A percentile compares a stretch with the other conserved stretches of the same genome.
Conservation (phyloP, 2,797 vertebrate species). For the Epinephelus malabaricus region DNA sequence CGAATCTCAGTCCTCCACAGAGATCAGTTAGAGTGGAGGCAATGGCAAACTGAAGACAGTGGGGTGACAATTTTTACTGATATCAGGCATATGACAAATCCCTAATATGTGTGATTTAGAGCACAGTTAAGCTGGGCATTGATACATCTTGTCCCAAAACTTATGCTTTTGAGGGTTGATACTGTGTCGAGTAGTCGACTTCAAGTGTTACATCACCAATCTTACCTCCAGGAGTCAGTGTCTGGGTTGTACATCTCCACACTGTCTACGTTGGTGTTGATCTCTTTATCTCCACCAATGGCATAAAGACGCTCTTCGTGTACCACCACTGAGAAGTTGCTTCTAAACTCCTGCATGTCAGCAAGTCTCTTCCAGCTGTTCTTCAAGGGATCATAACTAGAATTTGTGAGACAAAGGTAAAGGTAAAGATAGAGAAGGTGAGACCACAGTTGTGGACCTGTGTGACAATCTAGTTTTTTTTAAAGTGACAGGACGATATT, state of each 20-base stretch:
- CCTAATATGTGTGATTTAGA: not conserved
- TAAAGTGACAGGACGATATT: not conserved
- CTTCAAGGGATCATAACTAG: conserved; percentile 80
- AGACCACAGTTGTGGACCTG: not conserved
- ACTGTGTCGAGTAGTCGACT: too few relatives aligned
- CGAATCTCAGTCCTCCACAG: too few relatives aligned
- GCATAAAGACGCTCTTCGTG: conserved; percentile 74
- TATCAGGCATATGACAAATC: not conserved
- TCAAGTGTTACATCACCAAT: not conserved
- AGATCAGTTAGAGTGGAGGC: too few relatives aligned
- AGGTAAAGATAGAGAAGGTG: not conserved
- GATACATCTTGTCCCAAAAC: not conserved
- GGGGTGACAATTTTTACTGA: not conserved
- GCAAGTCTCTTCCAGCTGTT: conserved; percentile 80
- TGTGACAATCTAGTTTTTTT: not conserved
- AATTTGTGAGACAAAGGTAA: not conserved
- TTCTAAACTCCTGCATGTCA: conserved; percentile 85
- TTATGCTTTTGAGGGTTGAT: not conserved
- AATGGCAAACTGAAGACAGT: too few relatives aligned
- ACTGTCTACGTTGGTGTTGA: conserved; percentile 82
- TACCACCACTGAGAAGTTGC: conserved; percentile 82
- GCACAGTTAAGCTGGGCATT: not conserved
- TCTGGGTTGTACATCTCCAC: conserved; percentile 84
- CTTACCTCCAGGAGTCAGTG: conserved; percentile 85
- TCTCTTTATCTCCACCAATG: conserved; percentile 85